Evolutionary conservation across 2,797 vertebrate species (phyloP).

Genomic region (Acanthurus lineatus): DNA sequence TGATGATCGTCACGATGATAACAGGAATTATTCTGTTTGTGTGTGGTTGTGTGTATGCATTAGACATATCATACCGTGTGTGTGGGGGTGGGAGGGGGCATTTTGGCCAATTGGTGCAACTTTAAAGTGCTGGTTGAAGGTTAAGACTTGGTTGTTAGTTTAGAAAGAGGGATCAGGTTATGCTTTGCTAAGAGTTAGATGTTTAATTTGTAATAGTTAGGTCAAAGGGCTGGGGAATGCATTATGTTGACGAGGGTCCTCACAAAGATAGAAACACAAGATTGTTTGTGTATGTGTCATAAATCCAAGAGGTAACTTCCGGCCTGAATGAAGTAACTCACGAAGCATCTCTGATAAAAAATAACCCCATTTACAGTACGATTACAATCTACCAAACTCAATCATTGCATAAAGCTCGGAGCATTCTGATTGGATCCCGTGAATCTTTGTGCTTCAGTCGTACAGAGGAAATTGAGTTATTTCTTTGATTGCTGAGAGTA

Average conservation of each 20-base stretch:
- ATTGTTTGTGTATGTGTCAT: neutral
- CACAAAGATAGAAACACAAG: no score
- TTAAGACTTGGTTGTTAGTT: no score
- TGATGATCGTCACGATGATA: conserved; percentile 30
- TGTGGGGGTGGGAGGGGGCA: neutral
- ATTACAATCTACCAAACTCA: conserved; percentile 16
- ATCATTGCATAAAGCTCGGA: conserved; percentile 36
- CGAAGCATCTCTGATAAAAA: conserved; percentile 44
- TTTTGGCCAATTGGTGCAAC: no score
- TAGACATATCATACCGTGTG: neutral
- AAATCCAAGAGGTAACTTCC: conserved; percentile 6
- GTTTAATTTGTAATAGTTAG: no score
- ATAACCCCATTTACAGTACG: conserved; percentile 25
- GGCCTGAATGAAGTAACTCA: conserved; percentile 21
- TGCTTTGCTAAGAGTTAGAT: no score
- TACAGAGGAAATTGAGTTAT: conserved; percentile 57
- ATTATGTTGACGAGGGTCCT: no score
- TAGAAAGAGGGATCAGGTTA: no score
- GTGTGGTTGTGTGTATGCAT: conserved; percentile 6
- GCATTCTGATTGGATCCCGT: conserved; percentile 31
- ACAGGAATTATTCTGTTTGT: conserved; percentile 23
- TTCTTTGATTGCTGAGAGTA: conserved; percentile 57
- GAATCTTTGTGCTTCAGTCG: conserved; percentile 35
- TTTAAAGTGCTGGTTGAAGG: no score
- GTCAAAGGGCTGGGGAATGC: no score